A percentile compares a stretch with the other conserved stretches of the same genome.
Evolutionary conservation across 2,888 invertebrate genomes (phyloP).

Genomic region (Nycteola revayana): DNA sequence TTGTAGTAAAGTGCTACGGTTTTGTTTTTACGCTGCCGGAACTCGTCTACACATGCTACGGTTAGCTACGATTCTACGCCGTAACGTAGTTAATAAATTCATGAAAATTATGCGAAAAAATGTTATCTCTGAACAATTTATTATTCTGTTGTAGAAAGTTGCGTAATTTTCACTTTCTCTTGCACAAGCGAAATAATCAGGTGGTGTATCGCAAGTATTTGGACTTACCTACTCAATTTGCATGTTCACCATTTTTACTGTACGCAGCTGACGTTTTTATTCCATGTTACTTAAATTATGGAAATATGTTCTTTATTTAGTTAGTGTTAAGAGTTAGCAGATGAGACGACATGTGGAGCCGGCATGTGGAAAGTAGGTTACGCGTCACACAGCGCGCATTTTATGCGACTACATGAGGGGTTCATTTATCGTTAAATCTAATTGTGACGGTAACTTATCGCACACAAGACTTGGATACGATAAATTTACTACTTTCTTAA

Average conservation of each 20-base stretch:
- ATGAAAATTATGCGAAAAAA: slow-evolving; percentile 29
- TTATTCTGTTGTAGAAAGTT: slow-evolving; percentile 68
- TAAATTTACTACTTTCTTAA: too few species aligned
- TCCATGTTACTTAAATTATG: slow-evolving; percentile 30
- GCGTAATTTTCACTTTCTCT: slow-evolving; percentile 79
- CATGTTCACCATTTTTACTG: slow-evolving; percentile 57
- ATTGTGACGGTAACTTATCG: slow-evolving; percentile 12
- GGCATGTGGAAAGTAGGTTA: slow-evolving; percentile 73
- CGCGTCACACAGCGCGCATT: slow-evolving; percentile 75
- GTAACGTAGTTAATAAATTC: slow-evolving; percentile 1
- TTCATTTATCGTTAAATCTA: slow-evolving; percentile 49
- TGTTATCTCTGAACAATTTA: slow-evolving; percentile 37
- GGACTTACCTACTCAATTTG: slow-evolving; percentile 54
- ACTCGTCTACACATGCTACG: too few species aligned
- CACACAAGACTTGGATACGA: too few species aligned
- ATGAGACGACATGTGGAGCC: slow-evolving; percentile 64
- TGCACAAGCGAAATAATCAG: slow-evolving; percentile 57
- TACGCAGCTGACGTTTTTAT: slow-evolving; percentile 46
- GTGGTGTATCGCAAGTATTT: slow-evolving; percentile 61
- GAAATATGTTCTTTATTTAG: slow-evolving; percentile 52
- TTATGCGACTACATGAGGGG: slow-evolving; percentile 65
- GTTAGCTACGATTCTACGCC: neutral
- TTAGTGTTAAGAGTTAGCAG: slow-evolving; percentile 44
- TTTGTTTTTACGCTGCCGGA: neutral
- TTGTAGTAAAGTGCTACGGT: too few species aligned